phyloP scores from a whole-genome alignment of 2,888 invertebrate genomes.

The Eupithecia subfuscata region DNA sequence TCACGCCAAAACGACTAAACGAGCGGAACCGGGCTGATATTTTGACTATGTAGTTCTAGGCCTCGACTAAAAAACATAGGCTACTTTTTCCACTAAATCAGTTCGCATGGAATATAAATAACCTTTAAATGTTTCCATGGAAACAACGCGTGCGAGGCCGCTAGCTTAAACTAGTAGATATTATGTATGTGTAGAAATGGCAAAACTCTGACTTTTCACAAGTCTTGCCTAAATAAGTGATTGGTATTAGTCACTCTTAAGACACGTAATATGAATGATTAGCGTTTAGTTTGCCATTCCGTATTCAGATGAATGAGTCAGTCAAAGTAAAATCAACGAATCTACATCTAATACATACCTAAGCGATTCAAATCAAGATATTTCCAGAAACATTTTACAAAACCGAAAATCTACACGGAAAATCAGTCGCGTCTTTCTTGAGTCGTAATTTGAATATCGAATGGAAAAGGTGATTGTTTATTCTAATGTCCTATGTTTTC shows the following conservation, averaged over 20 bases:
- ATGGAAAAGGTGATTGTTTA: slow-evolving; percentile 57
- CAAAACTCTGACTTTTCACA: background rate
- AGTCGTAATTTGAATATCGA: slow-evolving; percentile 70
- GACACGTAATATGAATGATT: background rate
- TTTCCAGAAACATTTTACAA: slow-evolving; percentile 3
- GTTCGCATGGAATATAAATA: no score
- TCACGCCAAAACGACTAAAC: no score
- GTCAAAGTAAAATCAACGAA: background rate
- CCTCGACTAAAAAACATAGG: no score
- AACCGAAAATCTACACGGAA: slow-evolving; percentile 37
- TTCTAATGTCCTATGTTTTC: slow-evolving; percentile 55
- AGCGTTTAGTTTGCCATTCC: background rate
- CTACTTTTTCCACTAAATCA: no score
- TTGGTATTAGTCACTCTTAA: no score
- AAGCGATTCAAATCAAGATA: background rate
- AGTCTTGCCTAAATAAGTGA: background rate
- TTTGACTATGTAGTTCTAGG: no score
- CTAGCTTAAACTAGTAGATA: no score
- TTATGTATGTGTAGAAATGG: no score
- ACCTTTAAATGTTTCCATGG: no score
- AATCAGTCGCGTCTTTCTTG: slow-evolving; percentile 42
- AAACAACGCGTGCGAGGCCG: no score
- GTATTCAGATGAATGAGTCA: background rate
- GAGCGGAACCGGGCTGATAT: no score
- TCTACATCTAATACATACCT: background rate